These are phyloP conservation scores for Corbicula japonica DNA, from an alignment of 2,888 invertebrate species.

Conservation along the genomic window DNA sequence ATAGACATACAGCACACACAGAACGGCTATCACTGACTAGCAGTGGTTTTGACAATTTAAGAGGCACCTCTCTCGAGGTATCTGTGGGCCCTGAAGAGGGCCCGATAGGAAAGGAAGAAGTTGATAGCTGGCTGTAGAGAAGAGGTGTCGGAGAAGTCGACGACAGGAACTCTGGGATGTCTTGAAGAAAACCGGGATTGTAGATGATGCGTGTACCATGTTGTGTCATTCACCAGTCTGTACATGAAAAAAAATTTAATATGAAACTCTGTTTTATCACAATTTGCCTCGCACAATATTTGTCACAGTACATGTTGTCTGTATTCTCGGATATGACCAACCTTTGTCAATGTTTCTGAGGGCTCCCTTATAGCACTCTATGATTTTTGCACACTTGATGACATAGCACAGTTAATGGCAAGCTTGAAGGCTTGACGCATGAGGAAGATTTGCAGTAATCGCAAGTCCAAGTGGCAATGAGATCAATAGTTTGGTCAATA, in stretches of 20 bases:
- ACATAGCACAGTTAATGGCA: constrained; percentile 36
- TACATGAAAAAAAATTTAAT: constrained; percentile 57
- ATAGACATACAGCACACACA: constrained; percentile 12
- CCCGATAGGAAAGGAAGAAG: constrained; percentile 78
- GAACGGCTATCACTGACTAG: constrained; percentile 2
- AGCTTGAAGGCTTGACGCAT: constrained; percentile 28
- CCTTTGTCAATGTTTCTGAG: neutral
- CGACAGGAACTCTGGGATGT: constrained; percentile 61
- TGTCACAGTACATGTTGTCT: constrained; percentile 33
- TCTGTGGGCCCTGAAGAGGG: constrained; percentile 84
- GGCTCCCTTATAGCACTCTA: constrained; percentile 5
- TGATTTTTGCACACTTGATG: constrained; percentile 25
- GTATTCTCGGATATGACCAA: constrained; percentile 21
- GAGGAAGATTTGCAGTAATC: constrained; percentile 2
- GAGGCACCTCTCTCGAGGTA: constrained; percentile 69
- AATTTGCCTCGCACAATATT: constrained; percentile 42
- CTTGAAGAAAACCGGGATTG: constrained; percentile 51
- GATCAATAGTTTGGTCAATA: constrained; percentile 32
- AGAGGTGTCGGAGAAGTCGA: constrained; percentile 57
- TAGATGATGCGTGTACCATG: constrained; percentile 1
- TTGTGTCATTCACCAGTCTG: constrained; percentile 51
- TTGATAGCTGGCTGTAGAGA: constrained; percentile 34
- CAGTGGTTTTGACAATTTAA: constrained; percentile 41
- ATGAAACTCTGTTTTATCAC: constrained; percentile 72
- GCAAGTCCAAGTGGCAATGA: constrained; percentile 21